These are phyloP conservation scores for Acromyrmex charruanus DNA, from an alignment of 1,140 invertebrate species.

Conservation along the genomic window DNA sequence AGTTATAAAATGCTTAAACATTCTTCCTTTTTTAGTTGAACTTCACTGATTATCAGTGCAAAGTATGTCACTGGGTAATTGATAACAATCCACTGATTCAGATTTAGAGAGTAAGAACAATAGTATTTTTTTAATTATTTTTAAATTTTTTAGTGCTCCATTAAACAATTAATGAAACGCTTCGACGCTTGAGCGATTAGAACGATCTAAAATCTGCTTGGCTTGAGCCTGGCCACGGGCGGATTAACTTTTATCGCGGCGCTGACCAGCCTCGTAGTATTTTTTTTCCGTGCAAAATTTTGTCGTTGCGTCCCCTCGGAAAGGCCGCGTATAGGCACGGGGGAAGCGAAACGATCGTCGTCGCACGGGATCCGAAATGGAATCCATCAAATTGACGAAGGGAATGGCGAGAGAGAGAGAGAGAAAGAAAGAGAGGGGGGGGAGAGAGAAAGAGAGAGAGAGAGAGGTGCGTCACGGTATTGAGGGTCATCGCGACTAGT, in stretches of 20 bases:
- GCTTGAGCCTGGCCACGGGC: neutral
- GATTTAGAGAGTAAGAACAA: neutral
- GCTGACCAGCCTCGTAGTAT: conserved; percentile 61
- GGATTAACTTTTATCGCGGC: conserved; percentile 65
- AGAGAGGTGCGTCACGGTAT: conserved; percentile 50
- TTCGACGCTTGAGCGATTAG: conserved; percentile 37
- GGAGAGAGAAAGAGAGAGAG: no score
- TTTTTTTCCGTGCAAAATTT: conserved; percentile 67
- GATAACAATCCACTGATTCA: no score
- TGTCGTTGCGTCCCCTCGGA: conserved; percentile 62
- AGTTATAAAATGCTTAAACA: no score
- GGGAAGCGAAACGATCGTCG: conserved; percentile 72
- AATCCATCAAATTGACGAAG: conserved; percentile 78
- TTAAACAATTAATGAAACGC: neutral
- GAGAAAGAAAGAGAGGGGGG: no score
- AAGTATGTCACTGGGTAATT: no score
- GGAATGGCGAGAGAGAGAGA: conserved; percentile 22
- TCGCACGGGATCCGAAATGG: conserved; percentile 73
- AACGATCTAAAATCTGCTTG: conserved; percentile 46
- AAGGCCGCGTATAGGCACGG: conserved; percentile 48
- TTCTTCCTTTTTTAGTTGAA: no score
- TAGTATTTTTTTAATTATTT: neutral
- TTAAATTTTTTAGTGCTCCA: neutral
- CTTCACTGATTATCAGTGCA: no score
- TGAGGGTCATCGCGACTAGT: conserved; percentile 63